Conservation (phyloP, 2,113 vertebrate species). For the Leptobrachium leishanense region DNA sequence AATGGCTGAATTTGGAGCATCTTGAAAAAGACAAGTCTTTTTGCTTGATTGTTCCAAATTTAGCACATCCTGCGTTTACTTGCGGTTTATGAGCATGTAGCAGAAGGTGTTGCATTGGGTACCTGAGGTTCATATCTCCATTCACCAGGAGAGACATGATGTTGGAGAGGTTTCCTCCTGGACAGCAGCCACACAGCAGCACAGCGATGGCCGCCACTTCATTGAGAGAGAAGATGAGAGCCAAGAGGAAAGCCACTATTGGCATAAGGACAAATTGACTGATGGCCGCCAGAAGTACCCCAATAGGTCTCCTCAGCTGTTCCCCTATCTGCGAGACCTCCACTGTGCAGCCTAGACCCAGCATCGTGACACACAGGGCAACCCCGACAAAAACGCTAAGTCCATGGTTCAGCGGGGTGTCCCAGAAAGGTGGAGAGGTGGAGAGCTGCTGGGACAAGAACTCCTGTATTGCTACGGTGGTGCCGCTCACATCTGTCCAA, state of each 20-base stretch:
- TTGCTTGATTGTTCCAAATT: too few species aligned
- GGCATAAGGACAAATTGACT: slow-evolving; percentile 95
- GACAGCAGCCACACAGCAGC: slow-evolving; percentile 93
- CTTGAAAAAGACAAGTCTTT: too few species aligned
- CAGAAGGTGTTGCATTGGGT: slow-evolving; percentile 30
- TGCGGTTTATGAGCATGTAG: too few species aligned
- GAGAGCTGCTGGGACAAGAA: neutral
- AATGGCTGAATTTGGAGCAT: too few species aligned
- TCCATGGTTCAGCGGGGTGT: slow-evolving; percentile 82
- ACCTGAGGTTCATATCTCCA: slow-evolving; percentile 98
- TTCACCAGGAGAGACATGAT: slow-evolving; percentile 91
- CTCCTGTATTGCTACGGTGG: slow-evolving; percentile 5
- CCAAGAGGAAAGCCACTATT: slow-evolving; percentile 87
- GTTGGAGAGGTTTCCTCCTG: slow-evolving; percentile 92
- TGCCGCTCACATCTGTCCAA: slow-evolving; percentile 13
- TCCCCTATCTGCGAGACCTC: slow-evolving; percentile 81
- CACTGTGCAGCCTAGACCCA: slow-evolving; percentile 94
- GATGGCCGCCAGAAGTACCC: slow-evolving; percentile 84
- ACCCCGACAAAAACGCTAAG: slow-evolving; percentile 89
- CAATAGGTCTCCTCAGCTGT: slow-evolving; percentile 84
- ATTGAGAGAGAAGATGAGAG: slow-evolving; percentile 83
- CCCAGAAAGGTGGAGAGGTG: slow-evolving; percentile 69
- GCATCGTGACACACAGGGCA: slow-evolving; percentile 89
- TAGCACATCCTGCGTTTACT: too few species aligned
- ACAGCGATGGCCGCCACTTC: slow-evolving; percentile 93